Base-by-base conservation (phyloP, 2,888 invertebrate genomes). In the Hymenopus coronatus region DNA sequence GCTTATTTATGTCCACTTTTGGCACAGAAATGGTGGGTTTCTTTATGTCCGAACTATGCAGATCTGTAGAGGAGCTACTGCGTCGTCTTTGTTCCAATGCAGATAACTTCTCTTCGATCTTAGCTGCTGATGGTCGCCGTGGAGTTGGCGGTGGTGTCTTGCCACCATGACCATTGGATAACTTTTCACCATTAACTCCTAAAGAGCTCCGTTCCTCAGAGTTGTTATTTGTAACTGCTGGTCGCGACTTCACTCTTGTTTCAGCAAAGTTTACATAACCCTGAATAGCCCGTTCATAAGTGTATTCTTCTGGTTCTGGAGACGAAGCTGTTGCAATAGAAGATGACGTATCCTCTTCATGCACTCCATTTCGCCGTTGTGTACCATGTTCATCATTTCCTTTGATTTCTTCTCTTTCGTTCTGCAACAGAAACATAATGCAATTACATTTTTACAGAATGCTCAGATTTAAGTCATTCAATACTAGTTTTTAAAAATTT, bases 261-360 rank as follows among this genome's bases (percentile, higher is more conserved):
- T 93, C 92, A 14, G 93, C 92, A 90, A 92, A 93, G 90, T 97
- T 96, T 91, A 97, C 96, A 93, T 98, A 98, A 91, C 97, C 96
- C 92, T 97, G 96, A 91, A 97, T 97, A 91, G 97, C 97, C 91
- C 97, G 96, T 93, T 98, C 97, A 93, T 97, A 98, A 0, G 97
- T 97, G 93, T 97, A 97, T 93, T 97, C 97, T 92, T 97, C 89
- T 30, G 89, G 89, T 83, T 89, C 89, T 83, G 89, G 89, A 25
- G 89, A 89, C n/a, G 89, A 89, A 28, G 83, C 86, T 83, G 96
- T 95, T 91, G 95, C 95, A 89, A 95, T 96, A 91, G 95, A 96
- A 91, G 95, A 95, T 82, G 96, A 96, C 92, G 96, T 96, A 93
- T 96, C 90, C 6, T 70, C 54, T 84, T 89, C 89, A 83, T 88